phyloP scores from a whole-genome alignment of 1,140 invertebrate species.

The Solenopsis invicta region DNA sequence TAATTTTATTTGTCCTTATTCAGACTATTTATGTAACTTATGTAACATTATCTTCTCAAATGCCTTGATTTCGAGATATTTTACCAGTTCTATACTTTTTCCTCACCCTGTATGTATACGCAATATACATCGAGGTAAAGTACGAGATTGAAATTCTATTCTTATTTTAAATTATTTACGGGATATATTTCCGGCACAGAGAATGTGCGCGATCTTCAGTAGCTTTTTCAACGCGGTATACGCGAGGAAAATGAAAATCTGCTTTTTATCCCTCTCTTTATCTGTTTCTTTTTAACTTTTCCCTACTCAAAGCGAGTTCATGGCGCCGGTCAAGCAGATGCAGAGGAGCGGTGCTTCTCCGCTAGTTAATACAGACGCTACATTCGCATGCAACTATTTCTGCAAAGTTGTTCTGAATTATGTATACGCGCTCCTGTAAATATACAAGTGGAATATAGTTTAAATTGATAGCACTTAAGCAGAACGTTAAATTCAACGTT shows the following conservation, averaged over 20 bases:
- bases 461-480: constrained; percentile 60
- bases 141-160: constrained; percentile 25
- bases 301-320: constrained; percentile 13
- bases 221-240: constrained; percentile 9
- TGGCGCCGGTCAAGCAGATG: constrained; percentile 41
- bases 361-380: constrained; percentile 51
- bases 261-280: constrained; percentile 18
- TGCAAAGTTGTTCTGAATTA: constrained; percentile 40
- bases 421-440: constrained; percentile 53
- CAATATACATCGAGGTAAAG: neutral
- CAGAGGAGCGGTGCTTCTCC: constrained; percentile 16
- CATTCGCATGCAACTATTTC: constrained; percentile 54
- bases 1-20: no score
- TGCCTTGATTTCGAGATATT: no score
- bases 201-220: constrained; percentile 11
- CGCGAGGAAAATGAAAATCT: constrained; percentile 21
- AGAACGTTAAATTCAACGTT: constrained; percentile 43
- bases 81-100: no score
- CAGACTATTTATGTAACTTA: no score
- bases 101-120: no score
- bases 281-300: neutral
- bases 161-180: constrained; percentile 31
- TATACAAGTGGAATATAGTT: constrained; percentile 37
- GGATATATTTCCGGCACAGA: neutral
- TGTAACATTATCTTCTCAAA: no score